Base-by-base conservation (phyloP, 2,797 vertebrate species). In the Sandelia bainsii region DNA sequence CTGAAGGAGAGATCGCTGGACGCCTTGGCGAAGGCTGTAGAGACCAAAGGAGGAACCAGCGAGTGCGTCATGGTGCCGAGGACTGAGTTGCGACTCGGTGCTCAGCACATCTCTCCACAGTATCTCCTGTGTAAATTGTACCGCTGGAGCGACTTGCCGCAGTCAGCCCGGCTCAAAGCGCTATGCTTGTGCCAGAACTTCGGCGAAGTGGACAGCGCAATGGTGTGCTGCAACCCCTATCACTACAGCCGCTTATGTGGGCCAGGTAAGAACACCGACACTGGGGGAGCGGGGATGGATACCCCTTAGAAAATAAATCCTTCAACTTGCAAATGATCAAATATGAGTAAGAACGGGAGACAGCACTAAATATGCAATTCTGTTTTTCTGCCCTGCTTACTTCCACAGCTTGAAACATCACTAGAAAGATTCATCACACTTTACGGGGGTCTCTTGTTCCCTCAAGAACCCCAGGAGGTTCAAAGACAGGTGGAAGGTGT, bases 241-340 rank as follows among this genome's bases (percentile, higher is more conserved):
- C 98, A 99, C 96, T 98, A 97, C 96, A 98, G 97, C 93, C 93
- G 96, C 77, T 79, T 99, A 59, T 98, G 96, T 89, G 97, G 96
- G 91, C 96, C 97, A 96, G 97, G 97, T 97, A 93, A 96, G 94
- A 80, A 86, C 81, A 53, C 1, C 29, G 20, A 1, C 53, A 29
- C 0, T 1, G 39, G 19, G 37, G 19, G 45, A 27, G 23, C 0
- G 32, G 25, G 54, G 13, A 20, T 1, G 45, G 9, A 10, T 29
- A 27, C 16, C 17, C 37, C 0, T 54, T 22, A 68, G 20, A 25
- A 53, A 49, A 50, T 1, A 27, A 44, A 6, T 23, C 14, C 62
- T 46, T 51, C 1, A 45, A 19, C 46, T 27, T 61, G 42, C n/a
- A 58, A 20, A 46, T 46, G 5, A 25, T 57, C 23, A 22, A 20